A percentile compares a stretch with the other conserved stretches of the same genome.
These are phyloP conservation scores for Mycteria americana DNA, from an alignment of 2,797 vertebrate species.

Conservation along the genomic window DNA sequence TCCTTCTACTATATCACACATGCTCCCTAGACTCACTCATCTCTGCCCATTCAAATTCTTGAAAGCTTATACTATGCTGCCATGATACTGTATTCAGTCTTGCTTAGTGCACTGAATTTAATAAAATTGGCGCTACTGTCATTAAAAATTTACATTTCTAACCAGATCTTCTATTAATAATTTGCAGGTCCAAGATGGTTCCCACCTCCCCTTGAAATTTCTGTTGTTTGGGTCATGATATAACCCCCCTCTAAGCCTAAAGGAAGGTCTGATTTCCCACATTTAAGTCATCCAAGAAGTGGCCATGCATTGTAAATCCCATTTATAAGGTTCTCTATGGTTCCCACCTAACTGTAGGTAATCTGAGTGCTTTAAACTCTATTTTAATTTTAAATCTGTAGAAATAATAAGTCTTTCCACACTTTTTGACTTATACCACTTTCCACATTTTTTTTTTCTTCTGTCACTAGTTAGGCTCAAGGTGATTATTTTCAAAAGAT, in stretches of 20 bases:
- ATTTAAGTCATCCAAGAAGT: not conserved
- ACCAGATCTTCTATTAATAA: not conserved
- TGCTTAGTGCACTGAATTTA: not conserved
- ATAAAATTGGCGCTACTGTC: not conserved
- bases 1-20: not conserved
- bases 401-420: not conserved
- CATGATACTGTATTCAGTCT: not conserved
- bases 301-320: not conserved
- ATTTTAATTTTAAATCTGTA: not conserved
- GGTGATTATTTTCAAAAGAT: not conserved
- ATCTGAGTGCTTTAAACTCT: not conserved
- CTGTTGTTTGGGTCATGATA: not conserved
- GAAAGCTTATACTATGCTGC: not conserved
- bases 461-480: not conserved
- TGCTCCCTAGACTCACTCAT: not conserved
- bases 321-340: not conserved
- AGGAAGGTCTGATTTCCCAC: not conserved
- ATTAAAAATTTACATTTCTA: not conserved
- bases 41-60: not conserved
- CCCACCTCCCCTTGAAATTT: not conserved
- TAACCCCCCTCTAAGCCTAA: not conserved
- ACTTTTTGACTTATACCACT: not conserved
- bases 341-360: not conserved
- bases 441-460: not conserved
- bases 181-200: not conserved